Evolutionary conservation across 2,888 invertebrate genomes (phyloP).

Genomic region (Acronicta aceris): DNA sequence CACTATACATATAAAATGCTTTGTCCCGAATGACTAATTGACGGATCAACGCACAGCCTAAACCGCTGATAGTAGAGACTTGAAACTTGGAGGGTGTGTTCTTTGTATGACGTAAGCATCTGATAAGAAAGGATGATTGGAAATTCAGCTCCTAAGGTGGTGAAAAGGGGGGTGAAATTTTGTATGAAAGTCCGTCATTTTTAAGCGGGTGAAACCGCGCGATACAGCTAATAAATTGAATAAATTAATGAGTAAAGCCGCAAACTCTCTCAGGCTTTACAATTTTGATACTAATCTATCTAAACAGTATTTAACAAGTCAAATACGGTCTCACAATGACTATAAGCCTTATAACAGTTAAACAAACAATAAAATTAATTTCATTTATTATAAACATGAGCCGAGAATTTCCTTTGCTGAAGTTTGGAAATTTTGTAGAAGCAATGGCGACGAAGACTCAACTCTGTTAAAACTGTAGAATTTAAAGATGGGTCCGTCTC

Average conservation of each 20-base stretch:
- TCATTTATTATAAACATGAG: conserved; percentile 40
- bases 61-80: too few relatives aligned
- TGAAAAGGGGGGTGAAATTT: too few relatives aligned
- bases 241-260: conserved; percentile 11
- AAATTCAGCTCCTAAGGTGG: too few relatives aligned
- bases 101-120: too few relatives aligned
- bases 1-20: too few relatives aligned
- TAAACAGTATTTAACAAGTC: conserved; percentile 47
- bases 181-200: too few relatives aligned
- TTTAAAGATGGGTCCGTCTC: neutral
- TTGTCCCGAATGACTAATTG: too few relatives aligned
- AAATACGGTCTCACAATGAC: conserved; percentile 42
- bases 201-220: too few relatives aligned
- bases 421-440: conserved; percentile 25
- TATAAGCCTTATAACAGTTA: conserved; percentile 25
- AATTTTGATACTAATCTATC: conserved; percentile 47
- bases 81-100: too few relatives aligned
- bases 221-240: too few relatives aligned
- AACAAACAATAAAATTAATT: conserved; percentile 55
- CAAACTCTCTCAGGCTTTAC: conserved; percentile 32
- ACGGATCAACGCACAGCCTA: too few relatives aligned
- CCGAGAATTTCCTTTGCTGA: conserved; percentile 22
- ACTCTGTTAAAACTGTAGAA: neutral
- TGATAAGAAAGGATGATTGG: too few relatives aligned
- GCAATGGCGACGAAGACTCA: conserved; percentile 6